Percentiles rank a stretch among this genome's conserved stretches.
phyloP scores from a whole-genome alignment of 1,140 invertebrate genomes.

The Coenobita brevimanus region DNA sequence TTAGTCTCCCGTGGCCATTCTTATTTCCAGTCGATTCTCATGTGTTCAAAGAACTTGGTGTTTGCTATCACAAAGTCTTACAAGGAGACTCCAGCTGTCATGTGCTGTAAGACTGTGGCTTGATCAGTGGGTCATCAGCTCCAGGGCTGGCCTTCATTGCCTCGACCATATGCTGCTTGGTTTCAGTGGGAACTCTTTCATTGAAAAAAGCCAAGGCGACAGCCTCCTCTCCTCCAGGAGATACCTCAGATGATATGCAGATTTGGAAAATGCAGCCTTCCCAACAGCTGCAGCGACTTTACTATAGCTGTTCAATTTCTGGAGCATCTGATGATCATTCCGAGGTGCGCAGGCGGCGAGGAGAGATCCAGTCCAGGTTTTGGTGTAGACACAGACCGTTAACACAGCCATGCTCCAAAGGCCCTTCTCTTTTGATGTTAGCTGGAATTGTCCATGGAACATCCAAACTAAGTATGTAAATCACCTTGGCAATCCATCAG shows the following conservation, averaged over 20 bases:
- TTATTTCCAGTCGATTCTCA: neutral
- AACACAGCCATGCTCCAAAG: conserved; percentile 16
- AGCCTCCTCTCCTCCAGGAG: conserved; percentile 24
- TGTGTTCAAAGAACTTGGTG: neutral
- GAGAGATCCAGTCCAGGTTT: conserved; percentile 6
- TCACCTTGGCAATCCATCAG: conserved; percentile 15
- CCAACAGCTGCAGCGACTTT: neutral
- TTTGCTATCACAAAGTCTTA: neutral
- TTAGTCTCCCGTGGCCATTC: neutral
- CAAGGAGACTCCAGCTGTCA: neutral
- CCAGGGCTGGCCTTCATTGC: neutral
- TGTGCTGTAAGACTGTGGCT: too few species aligned
- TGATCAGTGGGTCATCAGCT: neutral
- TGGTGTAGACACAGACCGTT: too few species aligned
- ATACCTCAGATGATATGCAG: conserved; percentile 16
- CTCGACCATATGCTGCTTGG: neutral
- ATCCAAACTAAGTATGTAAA: conserved; percentile 21
- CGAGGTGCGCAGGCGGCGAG: neutral
- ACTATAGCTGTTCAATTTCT: neutral
- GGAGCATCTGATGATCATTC: conserved; percentile 19
- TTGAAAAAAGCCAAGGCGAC: conserved; percentile 29
- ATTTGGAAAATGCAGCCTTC: conserved; percentile 18
- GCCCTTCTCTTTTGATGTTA: conserved; percentile 27
- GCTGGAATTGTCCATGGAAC: conserved; percentile 22
- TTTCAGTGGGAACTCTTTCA: neutral